phyloP scores from a whole-genome alignment of 2,797 vertebrate species.

The Molossus alvarezi region DNA sequence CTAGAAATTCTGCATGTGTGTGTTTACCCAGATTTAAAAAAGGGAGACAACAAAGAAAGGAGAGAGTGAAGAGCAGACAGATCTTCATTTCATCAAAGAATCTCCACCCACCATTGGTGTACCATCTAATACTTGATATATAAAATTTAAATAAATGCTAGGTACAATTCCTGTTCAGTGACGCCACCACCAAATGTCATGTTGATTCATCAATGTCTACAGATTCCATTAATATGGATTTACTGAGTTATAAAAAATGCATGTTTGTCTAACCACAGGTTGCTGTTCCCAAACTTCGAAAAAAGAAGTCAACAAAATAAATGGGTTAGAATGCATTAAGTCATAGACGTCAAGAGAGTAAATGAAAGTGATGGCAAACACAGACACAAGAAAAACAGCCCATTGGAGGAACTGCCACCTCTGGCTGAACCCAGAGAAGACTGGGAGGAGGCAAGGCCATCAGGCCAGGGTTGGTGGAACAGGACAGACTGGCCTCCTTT shows the following conservation, averaged over 20 bases:
- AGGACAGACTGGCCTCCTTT: neutral
- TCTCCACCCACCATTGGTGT: neutral
- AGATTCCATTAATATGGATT: conserved; percentile 54
- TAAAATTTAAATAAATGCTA: conserved; percentile 38
- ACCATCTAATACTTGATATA: neutral
- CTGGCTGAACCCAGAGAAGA: neutral
- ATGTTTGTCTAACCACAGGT: conserved; percentile 58
- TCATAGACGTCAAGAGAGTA: conserved; percentile 1
- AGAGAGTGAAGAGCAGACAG: neutral
- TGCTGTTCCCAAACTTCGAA: conserved; percentile 20
- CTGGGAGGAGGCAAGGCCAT: neutral
- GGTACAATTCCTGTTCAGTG: neutral
- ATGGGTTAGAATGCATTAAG: neutral
- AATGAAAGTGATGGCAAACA: neutral
- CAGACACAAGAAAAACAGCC: conserved; percentile 36
- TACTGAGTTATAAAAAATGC: conserved; percentile 57
- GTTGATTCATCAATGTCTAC: conserved; percentile 11
- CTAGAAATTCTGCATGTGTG: neutral
- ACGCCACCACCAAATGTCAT: conserved; percentile 10
- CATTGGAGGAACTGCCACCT: neutral
- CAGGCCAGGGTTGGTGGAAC: too few relatives aligned
- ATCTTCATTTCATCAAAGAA: conserved; percentile 2
- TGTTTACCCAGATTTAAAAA: neutral
- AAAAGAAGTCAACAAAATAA: conserved; percentile 21
- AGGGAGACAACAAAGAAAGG: neutral